Base-by-base conservation (phyloP, 2,888 invertebrate species). In the Stenolophus ochropezus region DNA sequence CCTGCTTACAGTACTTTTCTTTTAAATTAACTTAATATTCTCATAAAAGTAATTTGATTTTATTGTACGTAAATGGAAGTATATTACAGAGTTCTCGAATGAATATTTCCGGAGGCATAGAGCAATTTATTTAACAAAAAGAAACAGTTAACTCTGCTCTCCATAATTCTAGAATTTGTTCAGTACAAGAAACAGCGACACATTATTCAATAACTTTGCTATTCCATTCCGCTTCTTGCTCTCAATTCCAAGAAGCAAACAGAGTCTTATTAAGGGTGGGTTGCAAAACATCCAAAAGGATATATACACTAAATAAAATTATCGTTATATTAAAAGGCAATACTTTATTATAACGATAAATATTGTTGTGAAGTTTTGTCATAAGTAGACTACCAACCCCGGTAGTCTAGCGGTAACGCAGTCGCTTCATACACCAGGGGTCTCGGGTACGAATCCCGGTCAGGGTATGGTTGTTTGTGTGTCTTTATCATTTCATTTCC, bases 201-300 rank as follows among this genome's bases (percentile, higher is more conserved):
- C 61, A 61, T 58, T 58, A 58, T 61, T 61, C 61, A 58, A 58
- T 61, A 61, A 61, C 61, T 21, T 8, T 23, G 21, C 58, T n/a
- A 58, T 58, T 58, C 58, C 23, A 61, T 4, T 61, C 14, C 23
- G 61, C 61, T 2, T 61, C 61, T 58, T 58, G 61, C 25, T 21
- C 61, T 61, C 25, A 23, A 56, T 61, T 61, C 25, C 25, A 61
- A 25, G 61, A 14, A 61, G 23, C 61, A 23, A 1, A 11, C 56
- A 56, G 20, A 56, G 11, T 8, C 33, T 42, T 4, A 42, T 42
- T 42, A 42, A 42, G 33, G 33, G 11, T 2, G 11, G 33, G 11
- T 11, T 42, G 11, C 1, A 42, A 42, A 11, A 42, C 6, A 42
- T 42, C 6, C 1, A 11, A 42, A 42, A 42, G 8, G 4, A 5